Evolutionary conservation across 2,797 vertebrate species (phyloP).

Genomic region (Buceros bicornis): DNA sequence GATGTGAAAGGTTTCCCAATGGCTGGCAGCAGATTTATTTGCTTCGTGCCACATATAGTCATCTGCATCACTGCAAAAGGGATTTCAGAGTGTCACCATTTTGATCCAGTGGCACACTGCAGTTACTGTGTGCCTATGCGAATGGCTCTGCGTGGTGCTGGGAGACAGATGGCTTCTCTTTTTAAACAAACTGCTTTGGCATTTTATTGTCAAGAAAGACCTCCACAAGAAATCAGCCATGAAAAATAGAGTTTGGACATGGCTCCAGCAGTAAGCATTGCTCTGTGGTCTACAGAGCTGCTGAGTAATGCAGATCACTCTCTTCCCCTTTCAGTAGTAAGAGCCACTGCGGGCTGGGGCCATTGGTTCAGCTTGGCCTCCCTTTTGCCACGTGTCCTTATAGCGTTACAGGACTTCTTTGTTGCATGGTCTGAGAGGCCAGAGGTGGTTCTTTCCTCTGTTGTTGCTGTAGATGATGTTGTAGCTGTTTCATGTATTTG

Average conservation of each 20-base stretch:
- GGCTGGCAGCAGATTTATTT: neutral
- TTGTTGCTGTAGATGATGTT: neutral
- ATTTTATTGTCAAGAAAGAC: neutral
- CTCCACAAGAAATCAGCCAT: neutral
- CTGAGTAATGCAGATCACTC: neutral
- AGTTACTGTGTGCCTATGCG: neutral
- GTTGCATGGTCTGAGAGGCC: neutral
- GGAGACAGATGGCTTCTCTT: neutral
- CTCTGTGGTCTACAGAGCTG: neutral
- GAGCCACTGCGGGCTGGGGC: neutral
- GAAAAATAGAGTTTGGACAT: neutral
- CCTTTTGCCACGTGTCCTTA: accelerated
- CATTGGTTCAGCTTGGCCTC: accelerated
- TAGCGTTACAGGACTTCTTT: neutral
- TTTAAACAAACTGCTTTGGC: neutral
- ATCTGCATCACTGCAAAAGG: neutral
- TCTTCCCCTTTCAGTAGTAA: neutral
- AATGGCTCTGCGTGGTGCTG: accelerated
- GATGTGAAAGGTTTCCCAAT: neutral
- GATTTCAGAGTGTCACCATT: neutral
- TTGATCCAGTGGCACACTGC: neutral
- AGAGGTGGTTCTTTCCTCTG: neutral
- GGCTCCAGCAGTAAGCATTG: neutral
- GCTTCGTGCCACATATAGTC: neutral
- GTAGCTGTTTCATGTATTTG: accelerated